Evolutionary conservation across 1,140 invertebrate genomes (phyloP), one percentile per base, ranked within the genome.

Genomic region (Saxidomus purpurata): DNA sequence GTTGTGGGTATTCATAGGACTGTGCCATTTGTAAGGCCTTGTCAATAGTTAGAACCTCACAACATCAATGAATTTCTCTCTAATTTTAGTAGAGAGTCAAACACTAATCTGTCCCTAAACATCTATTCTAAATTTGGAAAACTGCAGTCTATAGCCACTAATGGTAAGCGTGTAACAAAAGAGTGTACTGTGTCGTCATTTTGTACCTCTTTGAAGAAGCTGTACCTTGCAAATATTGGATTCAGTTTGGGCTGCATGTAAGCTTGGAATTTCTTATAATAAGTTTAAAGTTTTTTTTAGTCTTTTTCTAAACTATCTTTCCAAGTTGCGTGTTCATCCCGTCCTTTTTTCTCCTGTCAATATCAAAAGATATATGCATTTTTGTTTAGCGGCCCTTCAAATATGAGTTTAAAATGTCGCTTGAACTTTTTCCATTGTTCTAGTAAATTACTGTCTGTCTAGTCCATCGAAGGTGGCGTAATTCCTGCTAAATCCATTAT

Each of bases 231-330:
- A 28, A 76, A 76, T 40, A 76, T 49, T 11, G 71, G 38, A 25
- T 76, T 76, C 4, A 76, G 71, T n/a, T 76, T 76, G 1, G 71
- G 71, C 22, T 76, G 71, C 71, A 76, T 38, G 22, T 76, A 76
- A 40, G 71, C 43, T 25, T 11, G 36, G n/a, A 43, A 76, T 17
- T 74, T 34, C n/a, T 36, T 74, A n/a, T 38, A 74, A 31, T 74
- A 40, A 8, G 71, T 49, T 15, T 76, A 34, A 13, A 76, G 19
- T 13, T 28, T 43, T 40, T 76, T 76, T 4, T 15, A 8, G 4
- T 76, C 71, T 25, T 76, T 28, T 19, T 9, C 28, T 22, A 28
- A 71, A 22, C 25, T 34, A 19, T 55, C 52, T 40, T 71, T 34
- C 71, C 36, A 76, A 15, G 71, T 76, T 15, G 11, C 9, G 38